These are phyloP conservation scores for Periphyllus acericola DNA, from an alignment of 2,888 invertebrate species.

Conservation along the genomic window DNA sequence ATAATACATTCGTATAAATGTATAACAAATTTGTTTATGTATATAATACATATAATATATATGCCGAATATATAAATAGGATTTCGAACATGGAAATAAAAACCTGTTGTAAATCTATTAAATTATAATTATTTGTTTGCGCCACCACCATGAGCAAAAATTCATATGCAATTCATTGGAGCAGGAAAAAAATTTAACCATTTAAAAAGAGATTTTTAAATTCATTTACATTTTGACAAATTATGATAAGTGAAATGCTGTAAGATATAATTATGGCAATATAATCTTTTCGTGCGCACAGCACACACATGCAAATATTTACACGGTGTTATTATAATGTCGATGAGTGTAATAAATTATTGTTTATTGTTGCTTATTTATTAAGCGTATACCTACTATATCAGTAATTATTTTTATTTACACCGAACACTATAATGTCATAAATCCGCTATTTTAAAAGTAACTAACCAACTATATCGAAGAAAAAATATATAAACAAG, in stretches of 20 bases:
- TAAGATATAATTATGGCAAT: neutral
- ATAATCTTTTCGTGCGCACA: neutral
- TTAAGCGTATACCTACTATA: neutral
- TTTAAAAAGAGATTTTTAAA: slow-evolving; percentile 1
- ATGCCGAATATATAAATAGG: neutral
- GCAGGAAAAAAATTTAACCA: neutral
- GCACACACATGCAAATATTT: neutral
- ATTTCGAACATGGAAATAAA: neutral
- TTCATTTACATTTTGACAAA: slow-evolving; percentile 23
- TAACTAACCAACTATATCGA: neutral
- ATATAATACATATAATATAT: neutral
- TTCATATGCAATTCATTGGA: neutral
- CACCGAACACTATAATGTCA: neutral
- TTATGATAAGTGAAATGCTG: slow-evolving; percentile 4
- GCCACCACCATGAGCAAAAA: neutral
- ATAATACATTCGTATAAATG: neutral
- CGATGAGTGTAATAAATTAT: neutral
- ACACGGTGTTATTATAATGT: neutral
- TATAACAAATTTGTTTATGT: neutral
- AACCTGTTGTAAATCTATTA: slow-evolving; percentile 42
- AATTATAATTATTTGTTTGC: slow-evolving; percentile 40
- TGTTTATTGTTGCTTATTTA: slow-evolving; percentile 22
- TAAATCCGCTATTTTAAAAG: neutral
- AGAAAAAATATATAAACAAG: neutral
- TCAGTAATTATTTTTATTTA: neutral